phyloP scores from a whole-genome alignment of 2,888 invertebrate species.

The Chloroclysta siterata region DNA sequence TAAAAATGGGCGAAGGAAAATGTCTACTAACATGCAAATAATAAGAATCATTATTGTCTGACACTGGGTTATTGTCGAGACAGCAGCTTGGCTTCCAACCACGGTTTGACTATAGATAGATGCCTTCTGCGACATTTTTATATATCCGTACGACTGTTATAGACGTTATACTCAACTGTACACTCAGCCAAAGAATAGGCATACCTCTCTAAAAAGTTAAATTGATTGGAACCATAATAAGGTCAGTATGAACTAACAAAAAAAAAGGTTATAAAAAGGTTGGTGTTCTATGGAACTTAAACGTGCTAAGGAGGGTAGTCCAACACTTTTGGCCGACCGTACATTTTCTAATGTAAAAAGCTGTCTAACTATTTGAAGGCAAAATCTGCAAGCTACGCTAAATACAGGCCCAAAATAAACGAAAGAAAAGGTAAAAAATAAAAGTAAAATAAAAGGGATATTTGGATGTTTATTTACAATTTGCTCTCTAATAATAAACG shows the following conservation, averaged over 20 bases:
- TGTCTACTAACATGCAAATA: conserved; percentile 71
- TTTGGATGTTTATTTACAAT: conserved; percentile 84
- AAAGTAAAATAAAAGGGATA: conserved; percentile 83
- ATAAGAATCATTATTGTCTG: conserved; percentile 83
- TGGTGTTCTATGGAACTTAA: not conserved
- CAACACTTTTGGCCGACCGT: conserved; percentile 2
- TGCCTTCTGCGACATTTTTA: conserved; percentile 32
- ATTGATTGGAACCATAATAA: not conserved
- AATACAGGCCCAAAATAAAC: conserved; percentile 57
- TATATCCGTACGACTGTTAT: conserved; percentile 8
- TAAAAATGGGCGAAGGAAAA: conserved; percentile 58
- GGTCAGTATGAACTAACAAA: not conserved
- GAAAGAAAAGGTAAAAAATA: conserved; percentile 61
- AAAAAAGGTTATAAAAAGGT: too few relatives aligned
- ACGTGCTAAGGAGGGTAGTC: too few relatives aligned
- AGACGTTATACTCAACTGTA: not conserved
- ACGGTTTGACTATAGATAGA: conserved; percentile 66
- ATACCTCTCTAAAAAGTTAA: not conserved
- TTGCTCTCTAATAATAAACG: conserved; percentile 80
- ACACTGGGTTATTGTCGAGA: conserved; percentile 85
- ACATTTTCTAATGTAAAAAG: conserved; percentile 11
- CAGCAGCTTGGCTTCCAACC: conserved; percentile 78
- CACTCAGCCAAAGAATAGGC: not conserved
- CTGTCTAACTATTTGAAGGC: conserved; percentile 25
- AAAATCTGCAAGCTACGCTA: conserved; percentile 49